Evolutionary conservation across 2,797 vertebrate genomes (phyloP), one percentile per base, ranked within the genome.

Genomic region (Danio aesculapii): DNA sequence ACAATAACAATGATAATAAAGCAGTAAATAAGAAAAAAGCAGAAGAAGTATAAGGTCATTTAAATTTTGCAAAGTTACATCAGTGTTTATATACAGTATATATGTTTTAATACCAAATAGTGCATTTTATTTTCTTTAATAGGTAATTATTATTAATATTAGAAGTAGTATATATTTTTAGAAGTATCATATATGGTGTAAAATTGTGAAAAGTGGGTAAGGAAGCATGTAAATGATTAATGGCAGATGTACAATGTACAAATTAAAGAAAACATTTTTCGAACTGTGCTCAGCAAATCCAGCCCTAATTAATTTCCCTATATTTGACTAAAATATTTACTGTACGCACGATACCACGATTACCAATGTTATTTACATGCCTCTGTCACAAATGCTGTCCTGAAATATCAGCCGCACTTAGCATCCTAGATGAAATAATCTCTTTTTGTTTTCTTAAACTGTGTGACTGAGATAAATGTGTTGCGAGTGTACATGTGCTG

Each of bases 301-400:
- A 58, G 43, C 52, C 62, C 50, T 67, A 66, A 74, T 75, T 67
- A 12, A 74, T 81, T 81, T 81, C 30, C 79, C 30, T 81, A 67
- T n/a, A 67, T 81, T 81, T 81, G 71, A 66, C 57, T 81, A 67
- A 59, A 75, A 21, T 67, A 81, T 81, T 74, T 81, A 74, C 79
- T 81, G 71, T 81, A 81, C 62, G 59, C 50, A 74, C 70, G 21
- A 52, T 19, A 6, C 79, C 62, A 58, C 21, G 0, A 14, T 81
- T 77, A 71, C 47, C 57, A 70, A n/a, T 70, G 47, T 63, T 52
- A 62, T 76, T 76, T 82, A 47, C 74, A 76, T 82, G 49, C 66
- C 17, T 70, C 67, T 77, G 67, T 64, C 59, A 70, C 81, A 77
- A 58, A 77, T 70, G 41, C 11, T 41, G 46, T 17, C 46, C 16